A percentile compares a stretch with the other conserved stretches of the same genome.
Evolutionary conservation across 2,888 invertebrate species (phyloP).

Genomic region (Callinectes sapidus): DNA sequence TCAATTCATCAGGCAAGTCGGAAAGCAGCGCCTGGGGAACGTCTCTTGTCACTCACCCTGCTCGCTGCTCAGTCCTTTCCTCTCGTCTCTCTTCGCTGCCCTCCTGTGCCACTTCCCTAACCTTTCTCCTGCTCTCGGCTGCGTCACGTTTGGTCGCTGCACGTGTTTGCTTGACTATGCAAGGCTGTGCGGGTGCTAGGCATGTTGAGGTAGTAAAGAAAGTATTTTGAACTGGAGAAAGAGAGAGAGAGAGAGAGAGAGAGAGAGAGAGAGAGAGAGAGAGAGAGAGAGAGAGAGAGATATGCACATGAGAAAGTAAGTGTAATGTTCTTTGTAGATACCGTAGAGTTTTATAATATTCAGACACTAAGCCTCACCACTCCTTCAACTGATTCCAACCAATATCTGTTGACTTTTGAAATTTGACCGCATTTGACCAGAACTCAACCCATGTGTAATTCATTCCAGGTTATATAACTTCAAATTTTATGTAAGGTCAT

Average conservation of each 20-base stretch:
- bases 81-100: not conserved
- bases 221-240: not conserved
- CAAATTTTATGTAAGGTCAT: not conserved
- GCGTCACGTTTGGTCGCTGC: not conserved
- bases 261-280: constrained; percentile 1
- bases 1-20: not conserved
- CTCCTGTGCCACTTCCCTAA: not conserved
- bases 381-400: not conserved
- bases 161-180: not conserved
- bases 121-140: not conserved
- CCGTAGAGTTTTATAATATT: not conserved
- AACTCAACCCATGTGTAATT: not conserved
- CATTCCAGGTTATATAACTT: not conserved
- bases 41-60: not conserved
- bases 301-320: not conserved
- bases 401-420: not conserved
- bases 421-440: not conserved
- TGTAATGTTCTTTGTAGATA: not conserved
- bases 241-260: constrained; percentile 1
- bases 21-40: not conserved
- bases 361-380: not conserved
- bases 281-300: constrained; percentile 1
- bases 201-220: not conserved
- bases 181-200: not conserved
- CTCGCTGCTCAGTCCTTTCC: too few relatives aligned